Percentiles rank a stretch among this genome's conserved stretches.
phyloP scores from a whole-genome alignment of 2,797 vertebrate species.

The Labeo calbasu region DNA sequence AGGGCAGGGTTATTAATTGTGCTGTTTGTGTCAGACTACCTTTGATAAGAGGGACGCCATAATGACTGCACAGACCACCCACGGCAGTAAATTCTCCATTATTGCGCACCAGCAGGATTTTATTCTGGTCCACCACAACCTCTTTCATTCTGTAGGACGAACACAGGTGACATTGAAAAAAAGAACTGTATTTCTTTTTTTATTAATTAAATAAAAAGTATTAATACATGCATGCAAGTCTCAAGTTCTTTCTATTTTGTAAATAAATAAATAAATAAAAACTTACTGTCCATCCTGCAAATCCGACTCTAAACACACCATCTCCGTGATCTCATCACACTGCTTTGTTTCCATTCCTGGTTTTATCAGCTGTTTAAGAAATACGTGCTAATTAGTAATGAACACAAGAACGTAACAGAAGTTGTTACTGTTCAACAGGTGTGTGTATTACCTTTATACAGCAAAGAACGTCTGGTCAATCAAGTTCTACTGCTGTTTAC shows the following conservation, averaged over 20 bases:
- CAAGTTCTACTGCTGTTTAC: not conserved
- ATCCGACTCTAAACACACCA: constrained; percentile 82
- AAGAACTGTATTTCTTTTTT: not conserved
- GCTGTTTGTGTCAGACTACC: constrained; percentile 70
- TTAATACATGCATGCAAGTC: not conserved
- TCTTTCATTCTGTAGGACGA: constrained; percentile 80
- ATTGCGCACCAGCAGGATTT: constrained; percentile 81
- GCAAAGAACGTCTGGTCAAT: not conserved
- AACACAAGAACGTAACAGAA: not conserved
- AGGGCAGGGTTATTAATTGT: not conserved
- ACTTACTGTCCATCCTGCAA: constrained; percentile 84
- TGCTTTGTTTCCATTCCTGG: constrained; percentile 44
- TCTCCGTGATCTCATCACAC: constrained; percentile 66
- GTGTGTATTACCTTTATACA: not conserved
- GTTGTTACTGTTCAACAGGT: not conserved
- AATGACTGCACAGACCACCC: constrained; percentile 85
- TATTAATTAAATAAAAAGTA: not conserved
- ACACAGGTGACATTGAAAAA: not conserved
- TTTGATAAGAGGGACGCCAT: constrained; percentile 82
- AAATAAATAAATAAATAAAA: not conserved
- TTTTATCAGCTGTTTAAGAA: constrained; percentile 48
- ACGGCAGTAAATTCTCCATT: constrained; percentile 79
- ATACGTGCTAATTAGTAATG: not conserved
- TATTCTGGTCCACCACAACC: constrained; percentile 76
- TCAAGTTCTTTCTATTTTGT: not conserved